Conservation (phyloP, 2,888 invertebrate species). For the Mycalesis mineus region DNA sequence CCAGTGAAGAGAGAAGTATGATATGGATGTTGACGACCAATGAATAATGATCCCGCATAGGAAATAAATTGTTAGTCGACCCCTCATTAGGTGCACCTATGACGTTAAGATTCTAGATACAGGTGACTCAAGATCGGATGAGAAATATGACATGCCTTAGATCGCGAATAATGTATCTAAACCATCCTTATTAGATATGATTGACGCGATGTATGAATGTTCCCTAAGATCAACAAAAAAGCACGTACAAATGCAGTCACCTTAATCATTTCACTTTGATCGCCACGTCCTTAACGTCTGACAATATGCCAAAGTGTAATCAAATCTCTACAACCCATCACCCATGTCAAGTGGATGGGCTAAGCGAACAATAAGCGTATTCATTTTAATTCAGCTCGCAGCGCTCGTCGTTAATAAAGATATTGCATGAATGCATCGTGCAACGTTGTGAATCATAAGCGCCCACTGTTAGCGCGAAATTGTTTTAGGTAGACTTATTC, state of each 20-base stretch:
- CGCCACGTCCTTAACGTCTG: slow-evolving; percentile 2
- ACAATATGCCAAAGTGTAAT: slow-evolving; percentile 20
- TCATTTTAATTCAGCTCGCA: slow-evolving; percentile 23
- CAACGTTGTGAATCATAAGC: slow-evolving; percentile 30
- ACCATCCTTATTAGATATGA: too few species aligned
- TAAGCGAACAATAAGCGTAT: slow-evolving; percentile 22
- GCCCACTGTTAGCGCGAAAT: slow-evolving; percentile 24
- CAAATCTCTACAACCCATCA: slow-evolving; percentile 25
- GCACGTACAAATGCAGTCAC: background rate
- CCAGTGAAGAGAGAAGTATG: too few species aligned
- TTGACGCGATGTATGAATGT: too few species aligned
- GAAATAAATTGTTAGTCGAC: too few species aligned
- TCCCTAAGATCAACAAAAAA: too few species aligned
- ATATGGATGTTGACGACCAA: too few species aligned
- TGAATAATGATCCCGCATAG: too few species aligned
- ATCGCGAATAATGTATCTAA: too few species aligned
- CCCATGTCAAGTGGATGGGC: slow-evolving; percentile 23
- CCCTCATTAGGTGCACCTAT: too few species aligned
- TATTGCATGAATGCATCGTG: slow-evolving; percentile 39
- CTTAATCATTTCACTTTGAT: slow-evolving; percentile 4
- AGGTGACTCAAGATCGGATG: too few species aligned
- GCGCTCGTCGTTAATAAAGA: slow-evolving; percentile 37
- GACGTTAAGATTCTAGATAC: too few species aligned
- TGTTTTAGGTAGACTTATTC: background rate
- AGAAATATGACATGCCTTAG: too few species aligned